These are phyloP conservation scores for Poecile montanus DNA, from an alignment of 2,797 vertebrate species.

Conservation along the genomic window DNA sequence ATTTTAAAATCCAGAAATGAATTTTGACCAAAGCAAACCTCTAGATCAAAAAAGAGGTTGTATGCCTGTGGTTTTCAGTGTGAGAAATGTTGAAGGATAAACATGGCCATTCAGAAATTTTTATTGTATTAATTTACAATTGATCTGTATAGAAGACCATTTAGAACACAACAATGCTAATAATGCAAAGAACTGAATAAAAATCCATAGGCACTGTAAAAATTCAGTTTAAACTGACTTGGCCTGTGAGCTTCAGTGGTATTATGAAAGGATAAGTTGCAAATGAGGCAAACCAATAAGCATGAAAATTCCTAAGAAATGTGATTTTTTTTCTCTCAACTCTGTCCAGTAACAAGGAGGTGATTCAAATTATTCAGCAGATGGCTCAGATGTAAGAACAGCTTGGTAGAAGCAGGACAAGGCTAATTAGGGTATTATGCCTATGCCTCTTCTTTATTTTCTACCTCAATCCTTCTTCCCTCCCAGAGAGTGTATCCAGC, in stretches of 20 bases:
- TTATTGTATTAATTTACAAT: not conserved
- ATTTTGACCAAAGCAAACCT: not conserved
- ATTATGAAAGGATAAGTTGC: not conserved
- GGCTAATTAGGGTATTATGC: constrained; percentile 55
- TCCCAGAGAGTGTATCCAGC: constrained; percentile 33
- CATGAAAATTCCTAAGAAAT: not conserved
- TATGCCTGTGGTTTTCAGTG: not conserved
- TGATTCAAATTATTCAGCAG: constrained; percentile 68
- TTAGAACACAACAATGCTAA: not conserved
- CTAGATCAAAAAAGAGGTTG: not conserved
- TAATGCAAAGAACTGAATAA: not conserved
- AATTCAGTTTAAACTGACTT: not conserved
- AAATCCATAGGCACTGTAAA: not conserved
- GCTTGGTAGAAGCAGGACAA: constrained; percentile 70
- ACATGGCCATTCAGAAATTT: not conserved
- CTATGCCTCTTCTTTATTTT: constrained; percentile 42
- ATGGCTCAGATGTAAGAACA: constrained; percentile 64
- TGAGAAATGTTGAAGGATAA: not conserved
- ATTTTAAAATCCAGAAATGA: not conserved
- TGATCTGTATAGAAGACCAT: not conserved
- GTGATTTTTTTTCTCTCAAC: not conserved
- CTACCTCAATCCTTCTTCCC: constrained; percentile 4
- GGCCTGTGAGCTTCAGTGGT: not conserved
- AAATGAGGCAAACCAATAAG: not conserved
- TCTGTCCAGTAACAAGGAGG: constrained; percentile 45